Evolutionary conservation across 2,888 invertebrate genomes (phyloP).

Genomic region (Eupeodes latifasciatus): DNA sequence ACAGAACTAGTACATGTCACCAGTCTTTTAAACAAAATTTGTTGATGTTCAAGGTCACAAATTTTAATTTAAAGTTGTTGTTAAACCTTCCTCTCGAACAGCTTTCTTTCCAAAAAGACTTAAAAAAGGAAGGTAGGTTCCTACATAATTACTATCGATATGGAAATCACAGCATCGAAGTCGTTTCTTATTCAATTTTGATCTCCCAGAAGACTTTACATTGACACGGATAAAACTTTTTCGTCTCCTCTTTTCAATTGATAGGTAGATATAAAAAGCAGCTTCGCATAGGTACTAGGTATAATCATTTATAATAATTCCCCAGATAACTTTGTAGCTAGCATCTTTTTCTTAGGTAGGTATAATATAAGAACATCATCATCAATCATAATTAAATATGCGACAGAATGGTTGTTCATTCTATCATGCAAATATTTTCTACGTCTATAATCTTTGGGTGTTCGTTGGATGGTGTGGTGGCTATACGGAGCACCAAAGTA

Average conservation of each 20-base stretch:
- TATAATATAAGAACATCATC: constrained; percentile 39
- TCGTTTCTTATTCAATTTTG: not conserved
- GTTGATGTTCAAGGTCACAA: too few species aligned
- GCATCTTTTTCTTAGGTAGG: constrained; percentile 18
- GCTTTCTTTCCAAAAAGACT: not conserved
- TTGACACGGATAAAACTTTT: not conserved
- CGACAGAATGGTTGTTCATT: constrained; percentile 46
- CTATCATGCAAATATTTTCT: constrained; percentile 50
- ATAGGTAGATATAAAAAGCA: not conserved
- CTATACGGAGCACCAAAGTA: constrained; percentile 11
- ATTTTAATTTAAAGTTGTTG: too few species aligned
- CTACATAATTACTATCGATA: not conserved
- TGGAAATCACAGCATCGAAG: not conserved
- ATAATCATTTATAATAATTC: constrained; percentile 14
- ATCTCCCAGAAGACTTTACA: not conserved
- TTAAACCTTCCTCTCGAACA: not conserved
- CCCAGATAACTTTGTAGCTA: not conserved
- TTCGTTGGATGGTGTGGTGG: not conserved
- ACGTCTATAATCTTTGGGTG: not conserved
- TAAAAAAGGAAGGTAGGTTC: too few species aligned
- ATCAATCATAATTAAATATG: constrained; percentile 69
- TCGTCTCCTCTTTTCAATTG: not conserved
- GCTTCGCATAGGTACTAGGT: not conserved
- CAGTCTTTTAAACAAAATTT: too few species aligned
- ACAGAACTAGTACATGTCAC: too few species aligned